These are phyloP conservation scores for Parnassius glacialis DNA, from an alignment of 2,888 invertebrate genomes.

Conservation along the genomic window DNA sequence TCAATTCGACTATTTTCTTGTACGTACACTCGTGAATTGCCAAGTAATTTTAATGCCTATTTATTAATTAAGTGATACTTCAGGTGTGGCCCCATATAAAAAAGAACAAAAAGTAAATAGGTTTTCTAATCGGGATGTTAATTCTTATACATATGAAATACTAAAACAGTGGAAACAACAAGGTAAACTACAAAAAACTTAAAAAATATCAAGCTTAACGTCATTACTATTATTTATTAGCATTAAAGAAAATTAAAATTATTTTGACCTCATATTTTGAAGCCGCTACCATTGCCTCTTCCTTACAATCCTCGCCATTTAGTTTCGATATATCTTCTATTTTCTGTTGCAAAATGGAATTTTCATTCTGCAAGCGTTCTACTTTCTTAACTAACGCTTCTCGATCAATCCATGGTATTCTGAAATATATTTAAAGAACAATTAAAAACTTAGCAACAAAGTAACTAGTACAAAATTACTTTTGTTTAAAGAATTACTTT, in stretches of 20 bases:
- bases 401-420: slow-evolving; percentile 68
- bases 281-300: slow-evolving; percentile 27
- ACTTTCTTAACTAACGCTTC: slow-evolving; percentile 56
- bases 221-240: too few relatives aligned
- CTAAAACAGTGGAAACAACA: too few relatives aligned
- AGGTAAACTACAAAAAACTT: too few relatives aligned
- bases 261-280: slow-evolving; percentile 43
- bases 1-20: too few relatives aligned
- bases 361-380: slow-evolving; percentile 62
- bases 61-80: too few relatives aligned
- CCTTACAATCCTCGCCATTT: slow-evolving; percentile 38
- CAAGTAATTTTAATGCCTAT: too few relatives aligned
- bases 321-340: slow-evolving; percentile 49
- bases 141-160: too few relatives aligned
- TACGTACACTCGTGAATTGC: too few relatives aligned
- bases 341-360: slow-evolving; percentile 53
- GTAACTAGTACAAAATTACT: not conserved
- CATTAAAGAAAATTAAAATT: not conserved
- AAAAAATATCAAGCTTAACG: too few relatives aligned
- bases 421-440: slow-evolving; percentile 30
- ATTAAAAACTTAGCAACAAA: slow-evolving; percentile 1
- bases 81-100: too few relatives aligned
- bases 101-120: too few relatives aligned
- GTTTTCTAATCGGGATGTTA: too few relatives aligned
- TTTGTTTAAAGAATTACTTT: slow-evolving; percentile 43